Evolutionary conservation across 2,797 vertebrate species (phyloP), one percentile per base, ranked within the genome.

Genomic region (Schizothorax lantsangensis): DNA sequence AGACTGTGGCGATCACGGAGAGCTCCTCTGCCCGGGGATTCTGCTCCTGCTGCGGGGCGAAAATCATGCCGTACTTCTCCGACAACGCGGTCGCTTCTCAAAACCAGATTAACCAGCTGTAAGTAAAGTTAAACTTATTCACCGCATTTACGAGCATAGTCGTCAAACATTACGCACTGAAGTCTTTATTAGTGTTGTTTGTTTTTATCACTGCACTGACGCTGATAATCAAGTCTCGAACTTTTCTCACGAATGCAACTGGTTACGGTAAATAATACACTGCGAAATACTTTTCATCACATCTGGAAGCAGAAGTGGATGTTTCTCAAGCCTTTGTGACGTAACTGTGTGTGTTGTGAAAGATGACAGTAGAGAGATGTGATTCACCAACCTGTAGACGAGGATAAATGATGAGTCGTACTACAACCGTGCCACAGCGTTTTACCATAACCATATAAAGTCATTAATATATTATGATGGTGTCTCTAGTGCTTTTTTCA

Each of bases 31-130:
- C 91, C 90, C 93, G 88, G 69, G 93, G 92, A 91, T 92, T 94
- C 91, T 97, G 96, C 93, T 95, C 94, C 57, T 96, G 95, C 93
- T 96, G 95, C 92, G 95, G 93, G 91, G 95, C 94, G 40, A 96
- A 95, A 92, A 98, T 99, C 96, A 96, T 97, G 92, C 97, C 97
- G 21, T 96, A 97, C 94, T 98, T 98, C 93, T 96, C 95, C 33
- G 96, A 96, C 83, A 95, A 98, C 93, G 96, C 97, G 74, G 95
- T 97, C 81, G 97, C 96, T 92, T 97, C 97, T 10, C 97, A 96
- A 86, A 96, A 97, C 92, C 94, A 97, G 90, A 97, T 99, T 94
- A 96, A 96, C 92, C 97, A 97, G 92, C 94, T 98, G 98, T 99
- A 92, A 98, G 98, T 98, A 89, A 77, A 66, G 14, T 2, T 30